phyloP scores from a whole-genome alignment of 2,888 invertebrate species.

The Candidula unifasciata region DNA sequence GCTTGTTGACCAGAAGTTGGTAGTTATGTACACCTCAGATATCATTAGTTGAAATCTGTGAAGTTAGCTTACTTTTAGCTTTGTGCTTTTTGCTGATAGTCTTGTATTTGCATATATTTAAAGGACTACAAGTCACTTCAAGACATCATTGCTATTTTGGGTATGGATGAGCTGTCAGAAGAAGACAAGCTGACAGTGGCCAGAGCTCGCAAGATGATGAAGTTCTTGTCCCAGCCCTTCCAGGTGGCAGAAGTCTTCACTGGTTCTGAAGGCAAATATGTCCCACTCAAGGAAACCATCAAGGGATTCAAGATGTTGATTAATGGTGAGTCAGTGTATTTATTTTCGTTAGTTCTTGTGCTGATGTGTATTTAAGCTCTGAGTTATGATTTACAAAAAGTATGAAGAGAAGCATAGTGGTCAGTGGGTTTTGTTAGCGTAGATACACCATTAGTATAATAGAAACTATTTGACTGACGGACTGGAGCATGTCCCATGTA shows the following conservation, averaged over 20 bases:
- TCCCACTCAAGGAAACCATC: constrained; percentile 94
- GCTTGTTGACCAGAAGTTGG: no score
- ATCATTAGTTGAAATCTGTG: no score
- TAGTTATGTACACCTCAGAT: no score
- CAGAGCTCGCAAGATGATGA: constrained; percentile 97
- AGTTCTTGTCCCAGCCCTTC: constrained; percentile 98
- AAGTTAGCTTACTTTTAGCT: no score
- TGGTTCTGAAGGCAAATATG: constrained; percentile 95
- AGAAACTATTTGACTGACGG: no score
- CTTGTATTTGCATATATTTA: neutral
- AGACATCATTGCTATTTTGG: constrained; percentile 98
- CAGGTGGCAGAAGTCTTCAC: constrained; percentile 98
- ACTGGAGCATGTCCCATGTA: no score
- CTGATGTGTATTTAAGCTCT: neutral
- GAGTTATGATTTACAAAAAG: no score
- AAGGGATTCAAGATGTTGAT: constrained; percentile 91
- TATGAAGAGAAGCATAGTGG: no score
- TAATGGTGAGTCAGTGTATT: constrained; percentile 78
- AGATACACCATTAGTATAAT: no score
- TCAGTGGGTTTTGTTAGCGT: no score
- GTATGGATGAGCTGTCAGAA: constrained; percentile 99
- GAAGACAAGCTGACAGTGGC: constrained; percentile 98
- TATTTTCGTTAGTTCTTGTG: neutral
- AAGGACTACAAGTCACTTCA: constrained; percentile 87
- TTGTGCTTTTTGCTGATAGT: no score